Percentiles rank a stretch among this genome's conserved stretches.
Conservation (phyloP, 1,140 invertebrate genomes). For the Lineus longissimus region DNA sequence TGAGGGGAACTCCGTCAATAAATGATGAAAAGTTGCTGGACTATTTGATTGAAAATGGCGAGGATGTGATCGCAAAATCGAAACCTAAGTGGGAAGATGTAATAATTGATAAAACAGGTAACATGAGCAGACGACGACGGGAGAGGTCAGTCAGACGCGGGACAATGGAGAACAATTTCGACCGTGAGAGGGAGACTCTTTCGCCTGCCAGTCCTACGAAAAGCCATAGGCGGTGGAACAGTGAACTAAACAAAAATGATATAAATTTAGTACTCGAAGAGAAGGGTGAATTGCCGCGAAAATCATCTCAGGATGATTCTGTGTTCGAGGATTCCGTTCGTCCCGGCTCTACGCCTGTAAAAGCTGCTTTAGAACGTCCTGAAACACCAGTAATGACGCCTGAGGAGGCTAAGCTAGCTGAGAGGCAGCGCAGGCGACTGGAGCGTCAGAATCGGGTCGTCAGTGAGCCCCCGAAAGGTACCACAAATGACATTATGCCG, state of each 20-base stretch:
- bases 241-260: background rate
- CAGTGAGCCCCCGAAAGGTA: too few species aligned
- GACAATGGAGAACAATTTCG: background rate
- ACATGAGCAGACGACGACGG: background rate
- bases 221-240: background rate
- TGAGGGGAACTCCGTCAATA: background rate
- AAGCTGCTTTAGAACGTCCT: too few species aligned
- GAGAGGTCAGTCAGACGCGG: background rate
- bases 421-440: too few species aligned
- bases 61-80: background rate
- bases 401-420: too few species aligned
- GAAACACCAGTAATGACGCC: too few species aligned
- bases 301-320: too few species aligned
- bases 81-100: conserved; percentile 3
- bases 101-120: background rate
- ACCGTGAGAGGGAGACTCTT: background rate
- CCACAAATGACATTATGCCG: too few species aligned
- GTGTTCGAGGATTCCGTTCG: too few species aligned
- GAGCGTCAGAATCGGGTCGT: too few species aligned
- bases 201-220: background rate
- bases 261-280: too few species aligned
- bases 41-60: background rate
- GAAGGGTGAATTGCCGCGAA: too few species aligned
- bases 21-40: background rate
- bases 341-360: too few species aligned